A percentile compares a stretch with the other conserved stretches of the same genome.
These are phyloP conservation scores for Pomatostomus ruficeps DNA, from an alignment of 2,113 vertebrate genomes.

Conservation along the genomic window DNA sequence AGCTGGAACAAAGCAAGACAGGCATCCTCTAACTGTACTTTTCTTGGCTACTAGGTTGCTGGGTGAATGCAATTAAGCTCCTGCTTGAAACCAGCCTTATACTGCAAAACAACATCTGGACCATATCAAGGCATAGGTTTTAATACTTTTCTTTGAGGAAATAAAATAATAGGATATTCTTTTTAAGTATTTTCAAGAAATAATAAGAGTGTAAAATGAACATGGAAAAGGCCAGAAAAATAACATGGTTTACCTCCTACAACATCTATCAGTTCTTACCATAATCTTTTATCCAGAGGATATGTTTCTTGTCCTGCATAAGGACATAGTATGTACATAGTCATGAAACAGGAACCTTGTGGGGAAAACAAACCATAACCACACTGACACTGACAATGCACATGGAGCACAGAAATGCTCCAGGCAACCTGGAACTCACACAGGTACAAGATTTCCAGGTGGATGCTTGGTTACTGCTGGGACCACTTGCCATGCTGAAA, in stretches of 20 bases:
- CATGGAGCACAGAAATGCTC: background rate
- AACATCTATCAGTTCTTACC: background rate
- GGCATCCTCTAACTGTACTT: background rate
- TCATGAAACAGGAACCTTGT: background rate
- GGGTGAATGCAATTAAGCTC: background rate
- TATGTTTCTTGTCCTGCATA: background rate
- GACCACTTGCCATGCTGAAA: background rate
- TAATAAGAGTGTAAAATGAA: background rate
- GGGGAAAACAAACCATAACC: background rate
- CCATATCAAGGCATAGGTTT: background rate
- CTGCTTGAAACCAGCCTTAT: background rate
- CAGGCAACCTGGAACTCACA: background rate
- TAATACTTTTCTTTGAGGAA: background rate
- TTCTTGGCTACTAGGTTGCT: background rate
- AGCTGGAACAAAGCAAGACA: background rate
- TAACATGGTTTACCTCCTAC: background rate
- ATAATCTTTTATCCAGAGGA: background rate
- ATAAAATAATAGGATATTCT: background rate
- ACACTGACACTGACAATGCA: background rate
- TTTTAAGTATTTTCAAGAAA: background rate
- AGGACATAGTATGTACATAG: rapidly evolving
- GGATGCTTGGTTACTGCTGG: background rate
- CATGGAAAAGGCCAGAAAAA: background rate
- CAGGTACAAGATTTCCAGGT: background rate
- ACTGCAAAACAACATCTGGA: background rate